A percentile compares a stretch with the other conserved stretches of the same genome.
These are phyloP conservation scores for Nannoperca australis DNA, from an alignment of 2,797 vertebrate species.

Conservation along the genomic window DNA sequence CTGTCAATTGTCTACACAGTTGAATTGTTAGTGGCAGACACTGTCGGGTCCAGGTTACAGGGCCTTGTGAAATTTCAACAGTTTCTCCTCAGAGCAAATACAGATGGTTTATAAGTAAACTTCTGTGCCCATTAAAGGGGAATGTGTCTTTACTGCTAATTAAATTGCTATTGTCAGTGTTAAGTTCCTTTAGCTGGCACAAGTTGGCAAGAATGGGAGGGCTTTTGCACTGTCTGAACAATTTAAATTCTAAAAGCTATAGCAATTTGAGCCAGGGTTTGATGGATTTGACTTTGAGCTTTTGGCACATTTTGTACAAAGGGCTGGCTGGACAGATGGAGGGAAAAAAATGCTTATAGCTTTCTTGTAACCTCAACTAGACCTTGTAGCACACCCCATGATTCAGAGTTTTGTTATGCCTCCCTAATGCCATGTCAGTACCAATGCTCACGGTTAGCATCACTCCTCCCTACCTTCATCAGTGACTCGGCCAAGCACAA, in stretches of 20 bases:
- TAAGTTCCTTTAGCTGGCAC: constrained; percentile 58
- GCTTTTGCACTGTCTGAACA: constrained; percentile 70
- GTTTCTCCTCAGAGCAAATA: constrained; percentile 71
- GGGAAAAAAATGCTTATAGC: constrained; percentile 63
- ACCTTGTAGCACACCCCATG: constrained; percentile 81
- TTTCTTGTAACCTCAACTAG: constrained; percentile 85
- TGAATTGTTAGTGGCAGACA: constrained; percentile 66
- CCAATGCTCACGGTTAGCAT: constrained; percentile 80
- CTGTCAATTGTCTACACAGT: constrained; percentile 74
- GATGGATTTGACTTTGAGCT: constrained; percentile 74
- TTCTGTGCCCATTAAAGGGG: constrained; percentile 52
- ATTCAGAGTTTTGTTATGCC: constrained; percentile 77
- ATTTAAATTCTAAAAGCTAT: constrained; percentile 77
- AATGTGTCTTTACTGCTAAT: constrained; percentile 61
- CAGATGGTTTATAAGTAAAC: constrained; percentile 69
- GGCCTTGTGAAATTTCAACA: constrained; percentile 76
- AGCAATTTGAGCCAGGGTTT: constrained; percentile 82
- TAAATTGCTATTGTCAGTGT: constrained; percentile 54
- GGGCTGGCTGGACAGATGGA: constrained; percentile 78
- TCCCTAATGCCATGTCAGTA: constrained; percentile 82
- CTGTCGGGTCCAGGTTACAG: constrained; percentile 66
- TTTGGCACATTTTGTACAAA: constrained; percentile 63
- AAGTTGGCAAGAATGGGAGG: constrained; percentile 77
- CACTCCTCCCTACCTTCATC: constrained; percentile 73
- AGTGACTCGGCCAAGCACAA: constrained; percentile 85